Evolutionary conservation across 2,888 invertebrate genomes (phyloP).

Genomic region (Thecocarcelia acutangulata): DNA sequence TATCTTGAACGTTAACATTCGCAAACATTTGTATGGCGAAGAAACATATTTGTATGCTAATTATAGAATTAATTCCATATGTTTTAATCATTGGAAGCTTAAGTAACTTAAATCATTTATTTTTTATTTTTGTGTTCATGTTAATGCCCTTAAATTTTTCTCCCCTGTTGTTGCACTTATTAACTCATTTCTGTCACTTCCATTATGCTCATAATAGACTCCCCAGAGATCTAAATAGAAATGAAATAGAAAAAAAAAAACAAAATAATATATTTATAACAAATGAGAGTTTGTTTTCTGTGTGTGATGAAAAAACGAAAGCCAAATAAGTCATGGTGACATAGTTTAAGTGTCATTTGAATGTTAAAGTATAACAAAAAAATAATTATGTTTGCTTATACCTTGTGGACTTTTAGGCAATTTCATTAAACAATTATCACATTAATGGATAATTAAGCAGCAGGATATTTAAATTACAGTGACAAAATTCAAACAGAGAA

Average conservation of each 20-base stretch:
- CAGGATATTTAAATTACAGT: neutral
- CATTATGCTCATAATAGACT: slow-evolving; percentile 61
- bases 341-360: slow-evolving; percentile 40
- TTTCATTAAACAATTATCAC: slow-evolving; percentile 58
- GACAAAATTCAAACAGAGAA: no score
- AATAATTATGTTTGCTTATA: neutral
- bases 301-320: slow-evolving; percentile 3
- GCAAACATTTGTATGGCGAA: no score
- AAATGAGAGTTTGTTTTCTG: slow-evolving; percentile 43
- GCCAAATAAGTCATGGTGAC: slow-evolving; percentile 28
- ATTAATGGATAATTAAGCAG: slow-evolving; percentile 36
- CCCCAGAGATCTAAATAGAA: slow-evolving; percentile 59
- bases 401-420: slow-evolving; percentile 43
- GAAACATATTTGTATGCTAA: no score
- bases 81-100: no score
- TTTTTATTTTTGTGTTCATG: slow-evolving; percentile 30
- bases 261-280: neutral
- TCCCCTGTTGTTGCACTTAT: slow-evolving; percentile 45
- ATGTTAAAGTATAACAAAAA: slow-evolving; percentile 4
- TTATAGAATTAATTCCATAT: no score
- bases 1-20: no score
- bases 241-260: neutral
- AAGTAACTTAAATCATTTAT: no score
- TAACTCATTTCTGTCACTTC: slow-evolving; percentile 54
- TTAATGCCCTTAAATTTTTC: no score